Evolutionary conservation across 2,888 invertebrate species (phyloP), one percentile per base, ranked within the genome.

Genomic region (Callyntrura guangdongensis): DNA sequence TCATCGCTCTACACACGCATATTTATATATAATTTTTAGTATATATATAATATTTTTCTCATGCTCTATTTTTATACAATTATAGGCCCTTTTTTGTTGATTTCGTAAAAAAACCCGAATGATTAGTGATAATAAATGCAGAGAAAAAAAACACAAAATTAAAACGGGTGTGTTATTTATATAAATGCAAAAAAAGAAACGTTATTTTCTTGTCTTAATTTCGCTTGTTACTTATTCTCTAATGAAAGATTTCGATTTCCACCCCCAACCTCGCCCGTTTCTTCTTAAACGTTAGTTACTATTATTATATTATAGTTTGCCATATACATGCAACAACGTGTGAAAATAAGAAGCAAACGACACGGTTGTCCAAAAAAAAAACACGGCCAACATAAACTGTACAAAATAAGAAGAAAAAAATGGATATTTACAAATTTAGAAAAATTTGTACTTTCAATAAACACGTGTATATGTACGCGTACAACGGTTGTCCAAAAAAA

Each of bases 401-500:
- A 89, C 88, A 59, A 86, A 90, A 83, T 72, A 67, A 86, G 25
- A 85, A 45, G 49, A 6, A 69, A 45, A 67, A 59, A 84, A 85
- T 20, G 20, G 72, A 36, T 86, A 90, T 90, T 90, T 90, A 90
- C 90, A 90, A 90, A 90, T 90, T 90, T 90, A 90, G 86, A 90
- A 90, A 90, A 90, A 90, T 90, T 90, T 90, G 90, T 90, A 90
- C 90, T 90, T 59, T 90, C 74, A 86, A 86, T 59, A 86, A 90
- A 72, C 67, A 82, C 82, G 74, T 64, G 47, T n/a, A n/a, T n/a
- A n/a, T n/a, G n/a, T n/a, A n/a, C n/a, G n/a, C n/a, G n/a, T n/a
- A n/a, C n/a, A n/a, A n/a, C 11, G 64, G 11, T 17, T 45, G 12
- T n/a, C 9, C 14, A 25, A 69, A 6, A 36, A 69, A 27, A 69